These are phyloP conservation scores for Gandaritis pyraliata DNA, from an alignment of 2,888 invertebrate species.

Conservation along the genomic window DNA sequence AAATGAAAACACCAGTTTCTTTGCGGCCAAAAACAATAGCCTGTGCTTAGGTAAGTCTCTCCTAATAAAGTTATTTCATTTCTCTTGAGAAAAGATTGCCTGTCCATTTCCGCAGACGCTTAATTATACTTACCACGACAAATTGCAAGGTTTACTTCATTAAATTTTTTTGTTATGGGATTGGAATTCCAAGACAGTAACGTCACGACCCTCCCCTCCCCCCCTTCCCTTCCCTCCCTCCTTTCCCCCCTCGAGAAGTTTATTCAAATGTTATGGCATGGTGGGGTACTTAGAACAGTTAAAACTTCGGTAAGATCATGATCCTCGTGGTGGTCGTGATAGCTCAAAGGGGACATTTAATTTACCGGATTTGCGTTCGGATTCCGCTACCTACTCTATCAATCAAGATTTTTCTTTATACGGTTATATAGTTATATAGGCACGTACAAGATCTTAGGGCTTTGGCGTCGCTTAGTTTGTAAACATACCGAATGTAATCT, in stretches of 20 bases:
- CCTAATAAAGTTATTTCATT: neutral
- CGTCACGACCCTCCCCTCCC: neutral
- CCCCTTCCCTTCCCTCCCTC: neutral
- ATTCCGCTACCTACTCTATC: neutral
- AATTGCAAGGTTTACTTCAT: conserved; percentile 11
- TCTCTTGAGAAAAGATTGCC: neutral
- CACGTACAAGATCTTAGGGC: too few relatives aligned
- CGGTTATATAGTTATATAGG: too few relatives aligned
- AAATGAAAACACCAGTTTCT: too few relatives aligned
- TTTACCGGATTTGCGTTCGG: conserved; percentile 17
- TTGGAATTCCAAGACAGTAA: conserved; percentile 12
- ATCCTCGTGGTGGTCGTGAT: conserved; percentile 16
- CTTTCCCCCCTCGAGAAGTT: conserved; percentile 5
- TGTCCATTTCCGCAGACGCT: conserved; percentile 4
- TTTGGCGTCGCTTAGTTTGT: too few relatives aligned
- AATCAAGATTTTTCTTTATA: neutral
- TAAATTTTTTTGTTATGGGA: conserved; percentile 31
- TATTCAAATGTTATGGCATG: conserved; percentile 32
- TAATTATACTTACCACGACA: conserved; percentile 4
- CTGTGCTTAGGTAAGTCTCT: neutral
- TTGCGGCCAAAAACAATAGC: too few relatives aligned
- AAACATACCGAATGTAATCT: too few relatives aligned
- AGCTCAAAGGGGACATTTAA: conserved; percentile 20
- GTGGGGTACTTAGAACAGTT: conserved; percentile 23
- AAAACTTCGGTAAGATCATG: conserved; percentile 21